phyloP scores from a whole-genome alignment of 2,888 invertebrate species.

The Odontocolon sp. region DNA sequence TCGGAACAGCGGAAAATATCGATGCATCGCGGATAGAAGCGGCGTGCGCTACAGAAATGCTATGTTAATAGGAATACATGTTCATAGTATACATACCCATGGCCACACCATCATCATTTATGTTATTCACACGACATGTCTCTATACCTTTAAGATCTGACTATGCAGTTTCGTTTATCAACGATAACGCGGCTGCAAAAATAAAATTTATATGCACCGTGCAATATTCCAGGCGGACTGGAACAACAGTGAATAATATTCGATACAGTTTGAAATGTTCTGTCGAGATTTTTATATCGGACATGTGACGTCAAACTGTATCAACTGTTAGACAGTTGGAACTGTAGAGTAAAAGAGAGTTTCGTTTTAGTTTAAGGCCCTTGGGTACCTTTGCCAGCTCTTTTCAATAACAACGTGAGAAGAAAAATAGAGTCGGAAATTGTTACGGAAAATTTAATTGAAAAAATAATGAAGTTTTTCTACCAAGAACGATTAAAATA shows the following conservation, averaged over 20 bases:
- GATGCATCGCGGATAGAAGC: slow-evolving; percentile 50
- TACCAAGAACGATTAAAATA: no score
- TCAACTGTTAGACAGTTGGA: slow-evolving; percentile 62
- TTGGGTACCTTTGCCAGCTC: no score
- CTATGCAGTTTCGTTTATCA: slow-evolving; percentile 48
- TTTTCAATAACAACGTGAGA: no score
- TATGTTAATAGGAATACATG: slow-evolving; percentile 60
- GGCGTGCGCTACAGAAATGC: slow-evolving; percentile 56
- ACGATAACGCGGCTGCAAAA: slow-evolving; percentile 35
- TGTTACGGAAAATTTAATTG: no score
- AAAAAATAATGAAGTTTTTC: no score
- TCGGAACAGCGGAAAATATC: slow-evolving; percentile 20
- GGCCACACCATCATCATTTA: slow-evolving; percentile 81
- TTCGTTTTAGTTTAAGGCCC: neutral
- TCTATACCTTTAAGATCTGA: slow-evolving; percentile 36
- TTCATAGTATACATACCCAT: slow-evolving; percentile 78
- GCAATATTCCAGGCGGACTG: neutral
- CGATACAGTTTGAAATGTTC: slow-evolving; percentile 78
- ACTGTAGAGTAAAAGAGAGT: slow-evolving; percentile 32
- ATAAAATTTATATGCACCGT: neutral
- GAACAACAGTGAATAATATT: slow-evolving; percentile 41
- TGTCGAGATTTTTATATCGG: slow-evolving; percentile 57
- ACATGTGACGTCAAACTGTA: slow-evolving; percentile 75
- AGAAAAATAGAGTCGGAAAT: no score
- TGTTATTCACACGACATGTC: slow-evolving; percentile 77